Percentiles rank a stretch among this genome's conserved stretches.
Conservation (phyloP, 2,797 vertebrate species). For the Enteromius fasciolatus region DNA sequence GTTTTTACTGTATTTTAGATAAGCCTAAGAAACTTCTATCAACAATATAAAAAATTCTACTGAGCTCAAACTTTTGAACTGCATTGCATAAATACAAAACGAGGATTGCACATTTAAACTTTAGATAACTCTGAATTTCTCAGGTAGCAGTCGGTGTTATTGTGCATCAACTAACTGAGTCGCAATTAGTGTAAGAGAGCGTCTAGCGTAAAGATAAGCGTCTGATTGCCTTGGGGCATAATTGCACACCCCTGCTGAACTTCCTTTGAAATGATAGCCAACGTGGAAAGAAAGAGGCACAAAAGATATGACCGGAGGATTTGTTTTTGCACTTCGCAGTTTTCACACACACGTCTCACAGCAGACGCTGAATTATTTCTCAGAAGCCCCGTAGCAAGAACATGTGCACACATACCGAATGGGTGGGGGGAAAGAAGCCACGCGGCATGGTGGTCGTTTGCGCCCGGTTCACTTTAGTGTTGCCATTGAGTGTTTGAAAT, state of each 20-base stretch:
- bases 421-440: conserved; percentile 11
- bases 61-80: neutral
- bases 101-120: neutral
- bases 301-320: conserved; percentile 40
- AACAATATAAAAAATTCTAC: neutral
- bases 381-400: conserved; percentile 22
- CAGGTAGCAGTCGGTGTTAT: conserved; percentile 13
- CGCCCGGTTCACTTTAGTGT: conserved; percentile 4
- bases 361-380: conserved; percentile 17
- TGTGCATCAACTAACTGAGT: conserved; percentile 30
- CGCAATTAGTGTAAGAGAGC: conserved; percentile 41
- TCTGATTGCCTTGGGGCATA: conserved; percentile 44
- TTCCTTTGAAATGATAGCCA: conserved; percentile 46
- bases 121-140: neutral
- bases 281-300: conserved; percentile 23
- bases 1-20: neutral
- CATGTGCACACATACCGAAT: neutral
- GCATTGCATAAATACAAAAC: neutral
- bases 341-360: conserved; percentile 3
- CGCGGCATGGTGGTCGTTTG: conserved; percentile 1
- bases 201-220: conserved; percentile 38
- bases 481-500: conserved; percentile 55
- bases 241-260: conserved; percentile 43
- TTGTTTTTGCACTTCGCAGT: conserved; percentile 11
- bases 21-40: neutral